Evolutionary conservation across 2,888 invertebrate genomes (phyloP).

Genomic region (Ellobium chinense): DNA sequence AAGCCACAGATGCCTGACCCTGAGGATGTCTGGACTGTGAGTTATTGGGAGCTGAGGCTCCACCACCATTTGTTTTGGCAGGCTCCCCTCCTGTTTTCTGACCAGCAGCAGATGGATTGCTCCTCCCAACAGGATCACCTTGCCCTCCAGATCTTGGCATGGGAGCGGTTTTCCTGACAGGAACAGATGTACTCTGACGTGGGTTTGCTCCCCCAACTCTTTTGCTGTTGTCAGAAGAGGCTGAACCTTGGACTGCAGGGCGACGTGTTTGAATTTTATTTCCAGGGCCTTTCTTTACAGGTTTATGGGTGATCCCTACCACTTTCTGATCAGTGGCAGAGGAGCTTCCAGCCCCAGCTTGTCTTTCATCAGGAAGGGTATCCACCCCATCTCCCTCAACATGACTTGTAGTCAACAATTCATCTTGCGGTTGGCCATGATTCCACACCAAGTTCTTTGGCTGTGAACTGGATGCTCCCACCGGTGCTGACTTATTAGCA

Average conservation of each 20-base stretch:
- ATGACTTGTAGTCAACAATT: background rate
- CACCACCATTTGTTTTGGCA: background rate
- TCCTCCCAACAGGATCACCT: slow-evolving; percentile 2
- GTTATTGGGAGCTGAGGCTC: background rate
- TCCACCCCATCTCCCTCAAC: slow-evolving; percentile 22
- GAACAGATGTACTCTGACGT: background rate
- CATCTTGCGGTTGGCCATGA: slow-evolving; percentile 21
- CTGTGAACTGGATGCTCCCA: background rate
- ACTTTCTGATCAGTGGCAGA: background rate
- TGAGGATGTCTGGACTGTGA: background rate
- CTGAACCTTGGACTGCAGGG: slow-evolving; percentile 54
- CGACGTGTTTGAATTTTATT: slow-evolving; percentile 38
- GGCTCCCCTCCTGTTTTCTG: slow-evolving; percentile 9
- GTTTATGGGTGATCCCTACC: background rate
- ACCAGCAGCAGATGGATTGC: background rate
- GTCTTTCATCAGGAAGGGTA: slow-evolving; percentile 27
- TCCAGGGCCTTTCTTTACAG: background rate
- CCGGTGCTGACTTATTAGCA: background rate
- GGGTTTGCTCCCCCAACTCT: background rate
- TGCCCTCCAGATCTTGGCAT: background rate
- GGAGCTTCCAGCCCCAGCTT: slow-evolving; percentile 31
- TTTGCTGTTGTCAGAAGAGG: slow-evolving; percentile 30
- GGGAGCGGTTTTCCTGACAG: slow-evolving; percentile 1
- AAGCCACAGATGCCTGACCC: background rate
- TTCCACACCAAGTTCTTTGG: slow-evolving; percentile 31